Evolutionary conservation across 2,888 invertebrate genomes (phyloP), one percentile per base, ranked within the genome.

Genomic region (Agrochola lychnidis): DNA sequence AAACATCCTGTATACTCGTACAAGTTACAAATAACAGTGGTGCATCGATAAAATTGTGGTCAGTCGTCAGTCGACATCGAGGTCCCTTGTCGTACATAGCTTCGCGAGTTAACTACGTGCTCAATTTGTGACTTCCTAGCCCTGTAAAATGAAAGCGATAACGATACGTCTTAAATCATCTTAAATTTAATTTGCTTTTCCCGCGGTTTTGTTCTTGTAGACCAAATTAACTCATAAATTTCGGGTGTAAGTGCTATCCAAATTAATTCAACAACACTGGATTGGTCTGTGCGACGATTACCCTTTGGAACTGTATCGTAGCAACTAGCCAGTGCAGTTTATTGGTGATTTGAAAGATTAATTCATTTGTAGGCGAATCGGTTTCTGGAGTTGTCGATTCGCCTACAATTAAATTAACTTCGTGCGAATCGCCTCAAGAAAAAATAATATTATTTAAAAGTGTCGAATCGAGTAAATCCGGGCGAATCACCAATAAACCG

Each of bases 1-100:
- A 51, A 7, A 30, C 66, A 14, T 0, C 22, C 48, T 30, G 66
- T 48, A 12, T 51, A 53, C 14, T 64, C 19, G 14, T 30, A 25
- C 45, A 59, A 4, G 48, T 71, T 36, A 76, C 40, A 59, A 76
- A 82, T 40, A 40, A 67, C 40, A 48, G 63, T 82, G 57, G 68
- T 76, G 68, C 77, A 82, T 81, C 64, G 71, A 71, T 81, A 63
- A 53, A 57, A 36, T 76, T 61, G 59, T 62, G 57, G 51, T 56
- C 57, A 69, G 71, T 81, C 68, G 30, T 59, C 78, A 77, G 71
- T 81, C 68, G 40, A 56, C 78, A 77, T 36, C 61, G 69, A 30
- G 59, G 64, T 45, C 36, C 66, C 51, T 25, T 42, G 48, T 22
- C 36, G 82, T 42, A 36, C 72, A 64, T 71, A 66, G 56, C 63